Evolutionary conservation across 2,797 vertebrate species (phyloP), one percentile per base, ranked within the genome.

Genomic region (Thalassophryne amazonica): DNA sequence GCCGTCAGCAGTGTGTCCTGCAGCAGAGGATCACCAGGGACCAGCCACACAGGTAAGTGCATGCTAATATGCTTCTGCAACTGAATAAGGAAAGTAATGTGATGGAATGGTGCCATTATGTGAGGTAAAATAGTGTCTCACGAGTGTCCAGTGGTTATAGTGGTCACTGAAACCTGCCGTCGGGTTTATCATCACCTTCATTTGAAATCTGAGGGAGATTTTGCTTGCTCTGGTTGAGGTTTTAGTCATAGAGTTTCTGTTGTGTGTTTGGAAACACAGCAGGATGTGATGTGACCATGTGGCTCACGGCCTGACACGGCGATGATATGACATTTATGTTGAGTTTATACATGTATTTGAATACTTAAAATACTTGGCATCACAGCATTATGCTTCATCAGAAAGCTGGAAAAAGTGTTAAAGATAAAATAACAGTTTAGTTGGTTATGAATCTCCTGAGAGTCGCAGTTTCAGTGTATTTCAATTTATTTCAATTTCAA

Each of bases 171-270:
- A 50, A 18, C 2, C 1, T 57, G 60, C 58, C 69, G 40, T 33
- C 59, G 27, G 54, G 28, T 61, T 63, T 46, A 34, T 33, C 31
- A 31, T 32, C 15, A 14, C 32, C 50, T 56, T 38, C 11, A 69
- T 69, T 38, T 60, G 46, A 61, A 73, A 72, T 49, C 25, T 28
- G 45, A 69, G 50, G 52, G 57, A 41, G 32, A 42, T 61, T 38
- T 42, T 22, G 51, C 45, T 35, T 43, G 53, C 54, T 33, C 65
- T 19, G 18, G 31, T 21, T 20, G 33, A 8, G 36, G 35, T 64
- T 57, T 73, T 57, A 63, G 48, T 60, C 40, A 69, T 64, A 17
- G 45, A 46, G 38, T 73, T 54, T 73, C 50, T 76, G 60, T 65
- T 69, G 61, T 78, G 56, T 82, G 35, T 47, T 41, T 18, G 19